Evolutionary conservation across 2,797 vertebrate genomes (phyloP).

Genomic region (Echiichthys vipera): DNA sequence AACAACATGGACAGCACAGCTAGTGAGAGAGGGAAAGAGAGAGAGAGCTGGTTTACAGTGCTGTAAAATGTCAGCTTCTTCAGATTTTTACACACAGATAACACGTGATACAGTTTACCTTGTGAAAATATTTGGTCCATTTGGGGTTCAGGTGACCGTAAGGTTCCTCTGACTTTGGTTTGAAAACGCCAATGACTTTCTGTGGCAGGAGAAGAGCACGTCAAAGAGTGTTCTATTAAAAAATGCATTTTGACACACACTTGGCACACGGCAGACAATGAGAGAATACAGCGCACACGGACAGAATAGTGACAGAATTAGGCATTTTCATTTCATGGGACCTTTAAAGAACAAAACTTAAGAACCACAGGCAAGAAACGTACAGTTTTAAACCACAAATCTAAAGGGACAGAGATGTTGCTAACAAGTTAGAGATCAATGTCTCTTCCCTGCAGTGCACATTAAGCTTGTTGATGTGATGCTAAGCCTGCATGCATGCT

Average conservation of each 20-base stretch:
- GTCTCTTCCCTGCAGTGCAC: not conserved
- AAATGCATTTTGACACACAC: not conserved
- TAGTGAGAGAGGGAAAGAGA: constrained; percentile 13
- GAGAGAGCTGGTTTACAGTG: not conserved
- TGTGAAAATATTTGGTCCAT: constrained; percentile 99
- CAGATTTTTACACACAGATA: not conserved
- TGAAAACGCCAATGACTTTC: constrained; percentile 97
- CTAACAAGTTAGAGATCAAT: constrained; percentile 24
- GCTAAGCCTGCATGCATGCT: constrained; percentile 15
- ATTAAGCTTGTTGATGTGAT: constrained; percentile 32
- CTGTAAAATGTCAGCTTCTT: not conserved
- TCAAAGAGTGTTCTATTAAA: not conserved
- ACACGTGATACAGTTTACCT: constrained; percentile 67
- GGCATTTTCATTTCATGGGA: not conserved
- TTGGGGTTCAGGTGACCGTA: constrained; percentile 99
- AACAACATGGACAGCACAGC: constrained; percentile 98
- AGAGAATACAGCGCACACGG: not conserved
- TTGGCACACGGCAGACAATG: not conserved
- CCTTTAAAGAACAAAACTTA: not conserved
- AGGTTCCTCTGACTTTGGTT: constrained; percentile 99
- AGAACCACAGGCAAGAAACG: not conserved
- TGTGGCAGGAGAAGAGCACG: constrained; percentile 63
- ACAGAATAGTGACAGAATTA: not conserved
- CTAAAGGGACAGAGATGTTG: constrained; percentile 9
- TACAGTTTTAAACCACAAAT: not conserved